phyloP scores from a whole-genome alignment of 2,113 vertebrate genomes.

The Gobio gobio region DNA sequence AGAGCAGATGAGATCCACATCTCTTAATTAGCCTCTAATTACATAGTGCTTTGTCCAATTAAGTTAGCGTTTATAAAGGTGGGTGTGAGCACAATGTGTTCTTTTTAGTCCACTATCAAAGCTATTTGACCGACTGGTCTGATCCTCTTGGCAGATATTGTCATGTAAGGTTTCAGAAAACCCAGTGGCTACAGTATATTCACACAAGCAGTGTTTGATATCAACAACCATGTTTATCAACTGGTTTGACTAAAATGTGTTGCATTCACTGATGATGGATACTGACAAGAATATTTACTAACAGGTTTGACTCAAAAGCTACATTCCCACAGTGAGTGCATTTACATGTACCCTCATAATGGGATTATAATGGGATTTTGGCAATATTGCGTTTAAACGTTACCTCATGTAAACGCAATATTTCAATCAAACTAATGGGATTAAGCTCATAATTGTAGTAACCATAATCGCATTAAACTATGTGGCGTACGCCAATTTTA shows the following conservation, averaged over 20 bases:
- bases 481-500: no score
- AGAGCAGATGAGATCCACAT: constrained; percentile 58
- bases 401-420: no score
- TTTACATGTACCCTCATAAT: no score
- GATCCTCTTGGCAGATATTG: constrained; percentile 20
- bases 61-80: constrained; percentile 91
- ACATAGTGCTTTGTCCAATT: constrained; percentile 94
- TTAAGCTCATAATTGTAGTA: no score
- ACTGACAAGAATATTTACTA: background rate
- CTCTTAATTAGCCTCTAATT: constrained; percentile 91
- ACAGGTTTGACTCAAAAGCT: background rate
- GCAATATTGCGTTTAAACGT: no score
- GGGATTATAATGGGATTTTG: no score
- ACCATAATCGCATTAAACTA: no score
- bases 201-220: background rate
- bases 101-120: constrained; percentile 70
- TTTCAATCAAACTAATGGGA: no score
- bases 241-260: background rate
- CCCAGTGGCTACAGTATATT: background rate
- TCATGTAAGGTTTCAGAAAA: constrained; percentile 31
- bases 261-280: background rate
- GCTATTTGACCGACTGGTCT: constrained; percentile 13
- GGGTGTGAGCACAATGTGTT: constrained; percentile 82
- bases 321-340: background rate
- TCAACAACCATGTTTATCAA: background rate